Conservation (phyloP, 2,113 vertebrate genomes). For the Proterorhinus semilunaris region DNA sequence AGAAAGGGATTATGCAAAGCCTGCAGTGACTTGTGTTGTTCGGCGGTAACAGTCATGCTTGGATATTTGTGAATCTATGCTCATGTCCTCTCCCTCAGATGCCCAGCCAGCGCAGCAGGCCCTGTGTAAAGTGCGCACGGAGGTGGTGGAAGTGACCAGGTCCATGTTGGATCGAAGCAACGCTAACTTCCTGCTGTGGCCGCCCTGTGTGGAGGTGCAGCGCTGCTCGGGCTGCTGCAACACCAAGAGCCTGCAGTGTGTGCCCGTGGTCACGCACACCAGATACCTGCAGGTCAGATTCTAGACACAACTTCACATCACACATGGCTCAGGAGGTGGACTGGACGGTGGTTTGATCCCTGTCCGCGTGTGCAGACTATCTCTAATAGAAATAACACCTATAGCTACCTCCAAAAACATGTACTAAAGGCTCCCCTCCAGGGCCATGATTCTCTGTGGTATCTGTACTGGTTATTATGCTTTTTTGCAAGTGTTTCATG, state of each 20-base stretch:
- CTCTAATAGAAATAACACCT: too few species aligned
- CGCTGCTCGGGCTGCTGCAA: constrained; percentile 98
- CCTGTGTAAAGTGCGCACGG: constrained; percentile 89
- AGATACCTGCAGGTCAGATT: constrained; percentile 77
- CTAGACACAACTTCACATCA: neutral
- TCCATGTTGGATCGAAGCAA: constrained; percentile 91
- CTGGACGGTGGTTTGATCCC: neutral
- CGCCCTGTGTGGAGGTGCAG: constrained; percentile 95
- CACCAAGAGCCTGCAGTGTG: constrained; percentile 87
- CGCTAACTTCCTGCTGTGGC: constrained; percentile 93
- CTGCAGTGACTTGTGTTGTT: neutral
- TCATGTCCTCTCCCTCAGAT: constrained; percentile 47
- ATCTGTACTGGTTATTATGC: too few species aligned
- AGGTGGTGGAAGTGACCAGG: constrained; percentile 92
- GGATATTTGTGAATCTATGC: constrained; percentile 4
- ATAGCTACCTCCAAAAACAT: too few species aligned
- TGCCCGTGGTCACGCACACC: constrained; percentile 82
- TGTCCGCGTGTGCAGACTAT: neutral
- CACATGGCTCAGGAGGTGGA: neutral
- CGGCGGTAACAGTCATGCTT: neutral
- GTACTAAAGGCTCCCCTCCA: too few species aligned
- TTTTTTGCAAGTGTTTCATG: too few species aligned
- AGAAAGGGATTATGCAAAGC: neutral
- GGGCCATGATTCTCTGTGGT: too few species aligned
- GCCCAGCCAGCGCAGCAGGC: constrained; percentile 88